Conservation (phyloP, 1,140 invertebrate genomes). For the Leptonema lineaticorne region DNA sequence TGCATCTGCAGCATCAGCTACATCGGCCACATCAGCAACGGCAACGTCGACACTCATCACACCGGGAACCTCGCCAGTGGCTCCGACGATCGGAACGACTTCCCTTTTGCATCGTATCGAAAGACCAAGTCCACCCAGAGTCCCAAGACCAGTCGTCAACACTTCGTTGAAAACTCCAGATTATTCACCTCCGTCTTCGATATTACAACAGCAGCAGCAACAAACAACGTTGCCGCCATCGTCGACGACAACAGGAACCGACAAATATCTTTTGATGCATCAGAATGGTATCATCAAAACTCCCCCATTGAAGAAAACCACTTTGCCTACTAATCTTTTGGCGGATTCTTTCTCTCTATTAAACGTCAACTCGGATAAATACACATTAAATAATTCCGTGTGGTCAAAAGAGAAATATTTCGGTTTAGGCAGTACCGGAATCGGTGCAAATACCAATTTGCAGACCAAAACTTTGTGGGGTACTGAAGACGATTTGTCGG, state of each 20-base stretch:
- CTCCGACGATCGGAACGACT: background rate
- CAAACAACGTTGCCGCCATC: conserved; percentile 25
- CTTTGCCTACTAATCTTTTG: too few species aligned
- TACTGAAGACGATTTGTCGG: conserved; percentile 28
- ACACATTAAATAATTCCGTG: conserved; percentile 42
- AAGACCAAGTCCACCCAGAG: conserved; percentile 43
- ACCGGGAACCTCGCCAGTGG: conserved; percentile 31
- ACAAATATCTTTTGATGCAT: background rate
- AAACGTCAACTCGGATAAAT: conserved; percentile 44
- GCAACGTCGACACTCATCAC: conserved; percentile 11
- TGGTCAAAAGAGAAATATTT: conserved; percentile 44
- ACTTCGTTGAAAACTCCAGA: conserved; percentile 50
- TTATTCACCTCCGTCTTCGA: conserved; percentile 32
- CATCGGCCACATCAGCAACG: conserved; percentile 31
- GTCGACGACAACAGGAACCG: conserved; percentile 13
- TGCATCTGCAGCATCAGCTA: conserved; percentile 33
- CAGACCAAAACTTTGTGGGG: conserved; percentile 47
- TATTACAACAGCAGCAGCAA: conserved; percentile 42
- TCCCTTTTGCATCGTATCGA: conserved; percentile 9
- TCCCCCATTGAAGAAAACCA: conserved; percentile 36
- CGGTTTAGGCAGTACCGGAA: conserved; percentile 37
- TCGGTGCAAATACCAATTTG: conserved; percentile 49
- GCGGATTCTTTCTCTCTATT: conserved; percentile 52
- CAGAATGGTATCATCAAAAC: background rate
- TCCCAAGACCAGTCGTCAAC: conserved; percentile 55